Conservation (phyloP, 1,140 invertebrate genomes). For the Caenorhabditis latens region DNA sequence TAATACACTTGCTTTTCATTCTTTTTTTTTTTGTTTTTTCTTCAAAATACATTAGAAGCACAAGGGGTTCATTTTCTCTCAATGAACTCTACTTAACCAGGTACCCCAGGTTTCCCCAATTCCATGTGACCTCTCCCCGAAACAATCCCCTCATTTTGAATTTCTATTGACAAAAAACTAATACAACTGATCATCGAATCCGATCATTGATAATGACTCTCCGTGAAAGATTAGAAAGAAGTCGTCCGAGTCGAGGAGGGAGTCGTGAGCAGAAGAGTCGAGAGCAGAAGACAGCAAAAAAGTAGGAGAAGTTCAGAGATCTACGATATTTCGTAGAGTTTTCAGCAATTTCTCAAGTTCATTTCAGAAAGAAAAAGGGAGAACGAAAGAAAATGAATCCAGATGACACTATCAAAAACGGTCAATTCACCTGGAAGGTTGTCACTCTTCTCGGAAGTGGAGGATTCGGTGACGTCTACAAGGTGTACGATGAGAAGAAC, state of each 20-base stretch:
- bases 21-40: too few relatives aligned
- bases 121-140: not conserved
- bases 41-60: too few relatives aligned
- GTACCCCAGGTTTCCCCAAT: not conserved
- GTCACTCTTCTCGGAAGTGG: conserved; percentile 9
- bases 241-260: not conserved
- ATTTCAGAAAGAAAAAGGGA: conserved; percentile 1
- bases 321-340: not conserved
- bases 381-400: not conserved
- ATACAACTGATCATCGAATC: conserved; percentile 13
- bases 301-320: not conserved
- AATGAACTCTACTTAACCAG: too few relatives aligned
- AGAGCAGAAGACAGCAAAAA: not conserved
- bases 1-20: too few relatives aligned
- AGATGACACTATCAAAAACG: not conserved
- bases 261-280: not conserved
- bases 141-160: not conserved
- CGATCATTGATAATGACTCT: not conserved
- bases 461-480: conserved; percentile 23
- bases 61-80: too few relatives aligned
- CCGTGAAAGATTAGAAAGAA: not conserved
- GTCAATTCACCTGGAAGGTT: conserved; percentile 8
- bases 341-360: not conserved
- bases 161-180: not conserved
- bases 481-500: not conserved